phyloP scores from a whole-genome alignment of 2,113 vertebrate species.

The Brienomyrus brachyistius region DNA sequence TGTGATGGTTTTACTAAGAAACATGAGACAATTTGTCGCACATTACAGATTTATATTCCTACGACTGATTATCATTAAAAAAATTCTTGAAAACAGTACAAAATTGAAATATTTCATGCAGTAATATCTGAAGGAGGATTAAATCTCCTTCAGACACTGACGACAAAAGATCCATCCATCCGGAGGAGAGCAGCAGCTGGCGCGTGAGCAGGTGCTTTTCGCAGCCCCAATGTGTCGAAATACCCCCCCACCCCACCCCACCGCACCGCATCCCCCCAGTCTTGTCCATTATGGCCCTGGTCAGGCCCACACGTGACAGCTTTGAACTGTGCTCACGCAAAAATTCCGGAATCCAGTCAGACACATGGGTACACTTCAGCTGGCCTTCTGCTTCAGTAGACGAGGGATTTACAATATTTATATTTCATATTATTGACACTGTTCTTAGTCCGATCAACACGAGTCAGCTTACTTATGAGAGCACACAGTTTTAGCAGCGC shows the following conservation, averaged over 20 bases:
- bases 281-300: neutral
- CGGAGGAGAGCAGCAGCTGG: neutral
- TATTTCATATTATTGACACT: conserved; percentile 14
- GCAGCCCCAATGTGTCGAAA: neutral
- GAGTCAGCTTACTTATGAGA: conserved; percentile 3
- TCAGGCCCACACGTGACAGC: too few relatives aligned
- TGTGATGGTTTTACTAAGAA: neutral
- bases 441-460: neutral
- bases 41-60: neutral
- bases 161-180: neutral
- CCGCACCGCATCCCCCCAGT: neutral
- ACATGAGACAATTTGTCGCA: neutral
- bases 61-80: neutral
- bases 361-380: neutral
- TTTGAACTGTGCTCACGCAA: neutral
- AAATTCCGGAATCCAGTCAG: neutral
- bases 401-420: conserved; percentile 3
- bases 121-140: neutral
- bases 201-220: neutral
- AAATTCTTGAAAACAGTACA: neutral
- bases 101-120: neutral
- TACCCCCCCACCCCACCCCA: neutral
- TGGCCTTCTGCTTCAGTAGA: neutral
- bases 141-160: neutral
- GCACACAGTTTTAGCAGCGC: neutral